These are phyloP conservation scores for Thamnophis sirtalis DNA, from an alignment of 2,113 vertebrate species.

Conservation along the genomic window DNA sequence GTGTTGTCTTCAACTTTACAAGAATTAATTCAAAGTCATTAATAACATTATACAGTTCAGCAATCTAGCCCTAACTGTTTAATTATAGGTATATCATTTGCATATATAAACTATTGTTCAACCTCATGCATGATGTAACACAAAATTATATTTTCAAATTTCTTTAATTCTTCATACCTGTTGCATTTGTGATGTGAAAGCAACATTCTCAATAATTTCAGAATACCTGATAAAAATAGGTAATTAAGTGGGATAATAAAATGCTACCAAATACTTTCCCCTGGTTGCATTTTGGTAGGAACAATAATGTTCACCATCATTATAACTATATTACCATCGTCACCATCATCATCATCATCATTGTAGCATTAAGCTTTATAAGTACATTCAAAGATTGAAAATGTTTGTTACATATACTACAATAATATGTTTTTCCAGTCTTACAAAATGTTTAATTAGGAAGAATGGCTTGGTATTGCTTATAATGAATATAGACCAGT, in stretches of 20 bases:
- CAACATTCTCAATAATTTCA: conserved; percentile 15
- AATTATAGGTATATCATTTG: conserved; percentile 48
- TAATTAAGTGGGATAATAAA: neutral
- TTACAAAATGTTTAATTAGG: neutral
- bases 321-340: neutral
- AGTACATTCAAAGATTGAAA: neutral
- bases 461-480: neutral
- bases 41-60: conserved; percentile 46
- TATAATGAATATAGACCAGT: neutral
- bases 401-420: neutral
- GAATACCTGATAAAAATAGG: conserved; percentile 12
- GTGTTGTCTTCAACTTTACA: conserved; percentile 48
- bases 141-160: conserved; percentile 30
- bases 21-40: conserved; percentile 48
- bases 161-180: conserved; percentile 9
- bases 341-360: neutral
- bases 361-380: neutral
- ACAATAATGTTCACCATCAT: neutral
- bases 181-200: conserved; percentile 1
- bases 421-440: neutral
- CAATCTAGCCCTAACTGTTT: conserved; percentile 40
- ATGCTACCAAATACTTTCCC: neutral
- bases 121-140: conserved; percentile 26
- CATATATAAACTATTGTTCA: conserved; percentile 26
- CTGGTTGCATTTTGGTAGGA: neutral